Conservation (phyloP, 2,797 vertebrate genomes). For the Buphagus erythrorhynchus region DNA sequence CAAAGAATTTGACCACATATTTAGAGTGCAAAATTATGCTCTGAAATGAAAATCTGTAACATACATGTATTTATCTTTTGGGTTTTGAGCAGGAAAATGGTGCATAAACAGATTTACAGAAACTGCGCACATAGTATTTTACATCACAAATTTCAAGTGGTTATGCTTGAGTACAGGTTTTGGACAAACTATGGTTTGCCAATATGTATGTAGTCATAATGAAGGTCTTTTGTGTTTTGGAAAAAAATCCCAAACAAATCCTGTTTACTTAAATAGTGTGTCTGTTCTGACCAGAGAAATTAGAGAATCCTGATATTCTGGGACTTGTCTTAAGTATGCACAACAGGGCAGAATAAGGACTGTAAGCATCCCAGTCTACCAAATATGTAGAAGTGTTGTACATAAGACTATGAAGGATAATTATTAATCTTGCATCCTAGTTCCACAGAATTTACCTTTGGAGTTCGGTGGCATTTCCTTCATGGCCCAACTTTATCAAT, state of each 20-base stretch:
- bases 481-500: neutral
- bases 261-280: neutral
- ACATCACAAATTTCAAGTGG: neutral
- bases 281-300: neutral
- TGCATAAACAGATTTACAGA: neutral
- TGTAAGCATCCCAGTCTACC: rapidly evolving
- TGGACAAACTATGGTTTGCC: neutral
- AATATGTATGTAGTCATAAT: neutral
- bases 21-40: neutral
- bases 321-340: neutral
- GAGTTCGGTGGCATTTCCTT: neutral
- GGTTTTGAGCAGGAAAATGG: neutral
- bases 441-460: neutral
- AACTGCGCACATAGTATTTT: neutral
- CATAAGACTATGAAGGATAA: rapidly evolving
- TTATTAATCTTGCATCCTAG: neutral
- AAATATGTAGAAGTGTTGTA: neutral
- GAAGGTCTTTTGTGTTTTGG: neutral
- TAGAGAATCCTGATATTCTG: neutral
- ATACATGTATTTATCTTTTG: neutral
- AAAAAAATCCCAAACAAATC: neutral
- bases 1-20: neutral
- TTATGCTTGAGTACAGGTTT: neutral
- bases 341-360: neutral
- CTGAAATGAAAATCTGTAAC: neutral